Evolutionary conservation across 1,140 invertebrate genomes (phyloP).

Genomic region (Diorhabda carinulata): DNA sequence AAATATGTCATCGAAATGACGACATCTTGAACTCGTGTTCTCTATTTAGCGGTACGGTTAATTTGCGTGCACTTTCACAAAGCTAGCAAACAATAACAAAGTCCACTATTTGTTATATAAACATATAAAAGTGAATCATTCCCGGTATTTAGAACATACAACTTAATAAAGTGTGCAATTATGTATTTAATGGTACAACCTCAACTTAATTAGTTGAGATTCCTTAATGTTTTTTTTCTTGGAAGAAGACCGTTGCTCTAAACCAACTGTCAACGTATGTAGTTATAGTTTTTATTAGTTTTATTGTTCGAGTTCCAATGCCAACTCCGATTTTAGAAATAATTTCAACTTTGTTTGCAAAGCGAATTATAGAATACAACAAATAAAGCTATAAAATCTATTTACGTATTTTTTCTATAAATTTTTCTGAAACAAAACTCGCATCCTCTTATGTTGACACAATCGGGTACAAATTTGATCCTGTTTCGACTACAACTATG

Average conservation of each 20-base stretch:
- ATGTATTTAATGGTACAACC: neutral
- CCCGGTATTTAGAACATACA: neutral
- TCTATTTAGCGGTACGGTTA: no score
- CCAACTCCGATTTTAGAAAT: neutral
- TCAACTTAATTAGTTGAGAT: neutral
- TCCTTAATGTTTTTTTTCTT: neutral
- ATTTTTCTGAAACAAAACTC: no score
- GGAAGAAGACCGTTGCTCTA: neutral
- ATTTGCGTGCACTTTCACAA: neutral
- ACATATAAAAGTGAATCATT: neutral
- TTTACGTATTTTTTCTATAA: no score
- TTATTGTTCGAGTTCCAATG: neutral
- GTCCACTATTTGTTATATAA: neutral
- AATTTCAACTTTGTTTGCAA: no score
- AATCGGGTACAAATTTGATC: no score
- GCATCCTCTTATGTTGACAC: no score
- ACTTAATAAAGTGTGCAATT: neutral
- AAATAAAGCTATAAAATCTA: no score
- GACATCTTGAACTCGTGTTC: no score
- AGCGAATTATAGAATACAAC: no score
- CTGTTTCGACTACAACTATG: no score
- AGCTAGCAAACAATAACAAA: neutral
- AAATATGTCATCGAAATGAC: no score
- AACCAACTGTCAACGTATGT: neutral
- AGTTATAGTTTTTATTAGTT: neutral